Evolutionary conservation across 2,888 invertebrate species (phyloP), one percentile per base, ranked within the genome.

Genomic region (Mythimna loreyi): DNA sequence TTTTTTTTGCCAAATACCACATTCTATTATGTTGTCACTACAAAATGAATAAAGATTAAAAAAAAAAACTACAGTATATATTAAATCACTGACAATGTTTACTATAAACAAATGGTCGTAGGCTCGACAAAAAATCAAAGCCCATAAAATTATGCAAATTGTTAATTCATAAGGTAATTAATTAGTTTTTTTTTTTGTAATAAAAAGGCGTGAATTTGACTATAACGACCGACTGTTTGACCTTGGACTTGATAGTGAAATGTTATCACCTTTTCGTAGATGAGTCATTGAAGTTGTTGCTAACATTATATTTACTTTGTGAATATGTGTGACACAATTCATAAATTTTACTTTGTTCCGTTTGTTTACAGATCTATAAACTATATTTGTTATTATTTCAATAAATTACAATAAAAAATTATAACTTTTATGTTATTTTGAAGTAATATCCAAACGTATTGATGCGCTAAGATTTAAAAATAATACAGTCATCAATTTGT

Each of bases 111-210:
- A 61, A 69, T 72, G 58, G 56, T 61, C 52, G 72, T 75, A 57
- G 76, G 62, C 71, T 33, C 65, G 64, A 70, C 72, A 83, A 72
- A 82, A 81, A 74, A 75, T 56, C 52, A 19, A 52, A 4, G n/a
- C 30, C 64, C 58, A 76, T 81, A 83, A 77, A 62, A 66, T 74
- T 81, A 85, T 83, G 85, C 76, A 76, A 83, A 85, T 81, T 49
- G 43, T 57, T 47, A 53, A 72, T 74, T 72, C 23, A 63, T 71
- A 72, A 43, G 43, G 52, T 64, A 57, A 72, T 75, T 70, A 67
- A 72, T 72, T 67, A n/a, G 47, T 52, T 77, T 72, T 78, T 69
- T 78, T 69, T 68, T 78, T n/a, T 63, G 52, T 57, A 28, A 36
- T 45, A 28, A 43, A 30, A 69, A 33, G 9, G 16, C 40, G 62